Evolutionary conservation across 2,113 vertebrate genomes (phyloP), one percentile per base, ranked within the genome.

Genomic region (Columba janthina): DNA sequence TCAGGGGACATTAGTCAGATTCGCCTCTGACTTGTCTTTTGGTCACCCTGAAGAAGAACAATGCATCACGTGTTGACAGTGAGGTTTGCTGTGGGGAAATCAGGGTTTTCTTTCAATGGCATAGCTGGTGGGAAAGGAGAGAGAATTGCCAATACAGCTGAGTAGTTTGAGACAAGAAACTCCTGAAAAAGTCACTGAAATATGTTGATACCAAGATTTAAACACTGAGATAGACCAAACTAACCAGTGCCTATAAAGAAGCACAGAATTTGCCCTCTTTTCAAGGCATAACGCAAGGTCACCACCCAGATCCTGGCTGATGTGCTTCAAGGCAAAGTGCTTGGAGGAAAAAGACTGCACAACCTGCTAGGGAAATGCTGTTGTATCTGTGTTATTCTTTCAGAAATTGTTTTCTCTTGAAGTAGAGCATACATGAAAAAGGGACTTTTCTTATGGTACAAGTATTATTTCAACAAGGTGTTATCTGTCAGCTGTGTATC

Each of bases 1-100:
- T 83, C 89, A 82, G 75, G 29, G 34, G 38, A 61, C 19, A 83
- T 96, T 85, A 95, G 82, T 89, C 90, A 96, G 83, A 69, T 91
- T 75, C 79, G 85, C 51, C n/a, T 88, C 42, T 71, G 65, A 74
- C 62, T 90, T 90, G 32, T 9, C 42, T 89, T 94, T 95, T 57
- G 28, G 53, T 96, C 79, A 71, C 85, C 83, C 69, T 86, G 85
- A 80, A 86, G 58, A 34, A 80, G 93, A 93, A 92, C 65, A 88
- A 67, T 83, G 72, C 17, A 19, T 48, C 88, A 89, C 20, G 70
- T 60, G 79, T 74, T 83, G 85, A 90, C 82, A 90, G 40, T 29
- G 75, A 86, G 79, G 42, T 71, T 86, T 74, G 53, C 72, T 85
- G 44, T 25, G 44, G 76, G 51, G 61, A 94, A 93, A 92, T 80